Evolutionary conservation across 2,888 invertebrate species (phyloP), one percentile per base, ranked within the genome.

Genomic region (Autographa gamma): DNA sequence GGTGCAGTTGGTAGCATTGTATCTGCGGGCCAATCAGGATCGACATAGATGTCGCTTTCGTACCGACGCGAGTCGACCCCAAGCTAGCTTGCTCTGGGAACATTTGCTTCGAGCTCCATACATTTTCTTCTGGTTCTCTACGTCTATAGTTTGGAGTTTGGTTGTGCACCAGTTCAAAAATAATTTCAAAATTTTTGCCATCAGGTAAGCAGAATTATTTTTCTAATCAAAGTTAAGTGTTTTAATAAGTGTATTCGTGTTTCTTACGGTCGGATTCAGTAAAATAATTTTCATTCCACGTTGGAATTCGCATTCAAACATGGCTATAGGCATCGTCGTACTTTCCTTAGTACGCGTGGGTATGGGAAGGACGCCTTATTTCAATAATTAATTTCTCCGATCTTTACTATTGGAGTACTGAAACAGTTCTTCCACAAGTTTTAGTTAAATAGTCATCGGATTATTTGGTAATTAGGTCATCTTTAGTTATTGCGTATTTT

Each of bases 101-200:
- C 93, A 92, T 91, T 95, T 93, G 92, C 94, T 94, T 94, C 92
- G 94, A 94, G 95, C 95, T 91, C 93, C 96, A 95, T 96, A 96
- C 96, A 96, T 95, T 96, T 95, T 94, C 95, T 95, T 96, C 95
- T 94, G 94, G 94, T 92, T 95, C 95, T 93, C 94, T 95, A 95
- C 95, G 94, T 94, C 93, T 95, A 93, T 94, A 94, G 95, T 95
- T 95, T 95, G 95, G 95, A 94, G 95, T 95, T 95, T 95, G 95
- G 95, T 95, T 94, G 95, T 95, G 93, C 91, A 93, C 94, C 92
- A 94, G 95, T 95, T 95, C 93, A 94, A 95, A 95, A 94, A 95
- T 94, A 89, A 92, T 91, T 95, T 95, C 95, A 95, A 95, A 95
- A 96, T 95, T 95, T 95, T 95, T 94, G 95, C 95, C 92, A 94